Percentiles rank a stretch among this genome's conserved stretches.
Conservation (phyloP, 2,888 invertebrate species). For the Drosophila borealis region DNA sequence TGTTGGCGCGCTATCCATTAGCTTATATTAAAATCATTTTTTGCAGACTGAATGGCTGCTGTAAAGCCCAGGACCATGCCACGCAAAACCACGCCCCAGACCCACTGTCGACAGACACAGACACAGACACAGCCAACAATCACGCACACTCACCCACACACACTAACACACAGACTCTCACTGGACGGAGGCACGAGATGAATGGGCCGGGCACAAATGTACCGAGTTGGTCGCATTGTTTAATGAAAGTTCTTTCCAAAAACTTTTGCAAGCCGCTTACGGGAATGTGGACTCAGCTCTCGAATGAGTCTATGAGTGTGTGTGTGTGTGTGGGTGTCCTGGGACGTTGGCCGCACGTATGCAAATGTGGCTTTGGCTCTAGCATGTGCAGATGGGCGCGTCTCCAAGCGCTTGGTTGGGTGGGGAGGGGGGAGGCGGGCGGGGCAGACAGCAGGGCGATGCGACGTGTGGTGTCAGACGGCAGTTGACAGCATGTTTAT, state of each 20-base stretch:
- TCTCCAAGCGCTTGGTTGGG: slow-evolving; percentile 1
- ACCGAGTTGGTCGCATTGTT: slow-evolving; percentile 75
- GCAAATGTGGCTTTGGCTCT: slow-evolving; percentile 55
- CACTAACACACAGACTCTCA: slow-evolving; percentile 13
- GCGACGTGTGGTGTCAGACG: slow-evolving; percentile 78
- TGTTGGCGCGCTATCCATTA: slow-evolving; percentile 76
- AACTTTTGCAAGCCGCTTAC: slow-evolving; percentile 66
- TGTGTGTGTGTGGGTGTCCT: slow-evolving; percentile 32
- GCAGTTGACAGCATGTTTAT: slow-evolving; percentile 81
- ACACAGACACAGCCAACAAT: slow-evolving; percentile 45
- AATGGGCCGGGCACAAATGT: slow-evolving; percentile 66
- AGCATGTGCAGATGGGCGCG: slow-evolving; percentile 40
- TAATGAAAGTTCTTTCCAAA: slow-evolving; percentile 80
- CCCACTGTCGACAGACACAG: slow-evolving; percentile 39
- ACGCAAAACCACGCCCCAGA: slow-evolving; percentile 39
- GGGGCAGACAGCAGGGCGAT: slow-evolving; percentile 23
- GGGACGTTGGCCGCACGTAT: slow-evolving; percentile 65
- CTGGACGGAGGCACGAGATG: slow-evolving; percentile 55
- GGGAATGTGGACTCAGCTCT: slow-evolving; percentile 36
- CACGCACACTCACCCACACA: slow-evolving; percentile 40
- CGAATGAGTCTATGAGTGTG: slow-evolving; percentile 14
- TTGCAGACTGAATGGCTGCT: slow-evolving; percentile 72
- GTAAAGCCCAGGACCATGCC: slow-evolving; percentile 34
- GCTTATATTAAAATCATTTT: slow-evolving; percentile 80
- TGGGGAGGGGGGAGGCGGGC: not conserved